Base-by-base conservation (phyloP, 2,888 invertebrate genomes). In the Drosophila barbarae region DNA sequence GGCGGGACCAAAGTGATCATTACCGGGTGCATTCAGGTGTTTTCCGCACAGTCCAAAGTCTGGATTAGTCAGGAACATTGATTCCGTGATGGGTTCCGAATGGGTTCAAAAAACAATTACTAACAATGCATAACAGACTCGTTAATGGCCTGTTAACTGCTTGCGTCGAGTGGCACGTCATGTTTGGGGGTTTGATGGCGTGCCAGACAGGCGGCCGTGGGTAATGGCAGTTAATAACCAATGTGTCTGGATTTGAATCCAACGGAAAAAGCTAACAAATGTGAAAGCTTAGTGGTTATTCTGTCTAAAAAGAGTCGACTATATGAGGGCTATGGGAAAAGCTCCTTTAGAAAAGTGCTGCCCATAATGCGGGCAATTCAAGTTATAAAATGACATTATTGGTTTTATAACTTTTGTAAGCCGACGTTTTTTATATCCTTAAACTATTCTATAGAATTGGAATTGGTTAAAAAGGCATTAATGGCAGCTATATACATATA, bases 21-120 rank as follows among this genome's bases (percentile, higher is more conserved):
- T 46, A 46, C 1, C 18, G 13, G 30, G 36, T 55, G 26, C 60
- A 21, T 61, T 21, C 53, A 63, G 41, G 65, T 61, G 61, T 65
- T 61, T 13, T 42, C 2, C 35, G 10, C 6, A 9, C n/a, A 23
- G 41, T 21, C 28, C 18, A 13, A 32, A 53, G 36, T 38, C 30
- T 30, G 38, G 56, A 30, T 30, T 15, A 1, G 21, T 7, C 10
- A 1, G 21, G 46, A 13, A 18, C 12, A 53, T 15, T 47, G 46
- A 30, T 32, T 15, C 15, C 23, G 34, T 34, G 36, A 30, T 30
- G 21, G 41, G 13, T 13, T 13, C 39, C 39, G 39, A 39, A 39
- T 41, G 30, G n/a, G 10, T 30, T 32, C 13, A 5, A 0, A 38
- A 38, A 54, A 5, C 38, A 15, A 38, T 30, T 38, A 30, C 18